Evolutionary conservation across 2,113 vertebrate species (phyloP).

Genomic region (Prolemur simus): DNA sequence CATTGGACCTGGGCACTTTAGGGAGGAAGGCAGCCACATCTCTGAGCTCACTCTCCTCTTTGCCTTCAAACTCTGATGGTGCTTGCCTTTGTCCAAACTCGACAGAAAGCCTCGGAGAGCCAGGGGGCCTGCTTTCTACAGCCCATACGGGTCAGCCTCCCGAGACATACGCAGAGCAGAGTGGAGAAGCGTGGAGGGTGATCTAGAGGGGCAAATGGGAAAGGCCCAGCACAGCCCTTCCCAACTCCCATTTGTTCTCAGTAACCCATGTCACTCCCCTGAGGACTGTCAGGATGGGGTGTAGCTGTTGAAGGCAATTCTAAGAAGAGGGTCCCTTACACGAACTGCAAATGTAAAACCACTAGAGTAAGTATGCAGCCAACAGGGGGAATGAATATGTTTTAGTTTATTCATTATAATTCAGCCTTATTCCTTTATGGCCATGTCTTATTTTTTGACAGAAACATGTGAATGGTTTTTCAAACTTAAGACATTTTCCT

Average conservation of each 20-base stretch:
- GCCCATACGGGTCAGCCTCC: background rate
- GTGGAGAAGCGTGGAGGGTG: background rate
- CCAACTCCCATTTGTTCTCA: background rate
- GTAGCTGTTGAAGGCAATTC: background rate
- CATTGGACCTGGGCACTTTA: background rate
- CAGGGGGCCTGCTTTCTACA: background rate
- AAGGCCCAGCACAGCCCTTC: background rate
- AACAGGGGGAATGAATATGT: background rate
- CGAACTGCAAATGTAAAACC: background rate
- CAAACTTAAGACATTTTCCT: background rate
- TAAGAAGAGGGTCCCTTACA: background rate
- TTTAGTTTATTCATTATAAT: slow-evolving; percentile 16
- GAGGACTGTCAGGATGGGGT: background rate
- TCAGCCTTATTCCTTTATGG: background rate
- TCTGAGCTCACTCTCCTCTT: background rate
- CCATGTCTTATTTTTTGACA: background rate
- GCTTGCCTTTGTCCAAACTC: background rate
- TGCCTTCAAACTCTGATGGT: background rate
- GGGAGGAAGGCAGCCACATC: background rate
- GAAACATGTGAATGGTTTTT: slow-evolving; percentile 12
- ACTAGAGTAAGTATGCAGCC: background rate
- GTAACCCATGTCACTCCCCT: background rate
- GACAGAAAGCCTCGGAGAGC: background rate
- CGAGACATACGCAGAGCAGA: background rate
- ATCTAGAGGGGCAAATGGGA: background rate